These are phyloP conservation scores for Tauraco hartlaubi DNA, from an alignment of 2,797 vertebrate species.

Conservation along the genomic window DNA sequence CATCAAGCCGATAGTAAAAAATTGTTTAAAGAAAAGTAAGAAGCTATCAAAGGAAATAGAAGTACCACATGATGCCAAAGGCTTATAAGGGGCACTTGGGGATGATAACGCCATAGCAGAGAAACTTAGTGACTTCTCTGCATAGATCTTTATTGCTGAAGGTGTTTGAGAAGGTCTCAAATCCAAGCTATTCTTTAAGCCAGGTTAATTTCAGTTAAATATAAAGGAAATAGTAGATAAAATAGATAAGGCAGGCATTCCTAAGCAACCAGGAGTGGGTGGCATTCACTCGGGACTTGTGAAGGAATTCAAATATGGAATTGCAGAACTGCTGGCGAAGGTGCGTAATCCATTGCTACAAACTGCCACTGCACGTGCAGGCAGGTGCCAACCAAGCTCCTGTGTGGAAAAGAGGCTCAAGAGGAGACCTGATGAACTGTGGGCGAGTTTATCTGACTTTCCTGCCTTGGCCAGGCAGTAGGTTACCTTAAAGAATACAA, in stretches of 20 bases:
- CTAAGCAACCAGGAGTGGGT: not conserved
- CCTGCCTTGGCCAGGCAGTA: not conserved
- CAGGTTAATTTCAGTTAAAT: not conserved
- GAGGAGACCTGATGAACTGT: not conserved
- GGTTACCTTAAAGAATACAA: not conserved
- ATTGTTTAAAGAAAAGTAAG: not conserved
- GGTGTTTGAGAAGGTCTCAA: not conserved
- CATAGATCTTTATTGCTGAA: not conserved
- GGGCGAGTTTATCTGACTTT: not conserved
- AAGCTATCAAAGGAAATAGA: not conserved
- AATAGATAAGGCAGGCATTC: not conserved
- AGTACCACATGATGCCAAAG: not conserved
- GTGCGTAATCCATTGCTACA: not conserved
- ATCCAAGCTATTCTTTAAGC: not conserved
- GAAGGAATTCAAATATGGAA: not conserved
- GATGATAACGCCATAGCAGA: not conserved
- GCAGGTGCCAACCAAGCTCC: not conserved
- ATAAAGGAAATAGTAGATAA: not conserved
- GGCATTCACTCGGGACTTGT: not conserved
- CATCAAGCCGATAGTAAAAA: not conserved
- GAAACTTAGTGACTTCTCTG: not conserved
- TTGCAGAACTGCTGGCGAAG: not conserved
- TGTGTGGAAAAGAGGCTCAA: not conserved
- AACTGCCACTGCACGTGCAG: not conserved
- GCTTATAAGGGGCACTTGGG: fast-evolving